Conservation (phyloP, 2,113 vertebrate species). For the Sterna hirundo region DNA sequence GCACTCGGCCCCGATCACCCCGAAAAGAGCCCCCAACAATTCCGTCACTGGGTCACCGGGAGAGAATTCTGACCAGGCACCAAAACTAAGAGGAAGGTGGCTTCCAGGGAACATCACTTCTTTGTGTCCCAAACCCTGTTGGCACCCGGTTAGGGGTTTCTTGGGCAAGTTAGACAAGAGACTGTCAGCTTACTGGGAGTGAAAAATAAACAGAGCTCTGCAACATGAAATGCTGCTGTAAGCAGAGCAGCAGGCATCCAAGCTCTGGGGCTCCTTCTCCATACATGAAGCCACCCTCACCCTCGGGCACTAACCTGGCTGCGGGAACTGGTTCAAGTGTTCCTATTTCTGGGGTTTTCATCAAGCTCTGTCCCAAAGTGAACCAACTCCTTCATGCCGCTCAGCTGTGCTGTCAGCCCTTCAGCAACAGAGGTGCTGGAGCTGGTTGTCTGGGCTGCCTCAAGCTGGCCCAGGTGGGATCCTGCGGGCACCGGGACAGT, state of each 20-base stretch:
- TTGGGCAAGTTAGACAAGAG: neutral
- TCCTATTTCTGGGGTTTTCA: neutral
- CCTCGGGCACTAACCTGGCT: accelerated
- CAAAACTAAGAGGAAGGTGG: accelerated
- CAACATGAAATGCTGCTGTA: accelerated
- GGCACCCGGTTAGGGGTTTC: too few relatives aligned
- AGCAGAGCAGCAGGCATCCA: neutral
- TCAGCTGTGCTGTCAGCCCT: neutral
- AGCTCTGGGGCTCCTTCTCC: neutral
- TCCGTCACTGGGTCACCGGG: accelerated
- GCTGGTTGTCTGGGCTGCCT: neutral
- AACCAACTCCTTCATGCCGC: accelerated
- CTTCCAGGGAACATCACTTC: neutral
- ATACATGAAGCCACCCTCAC: neutral
- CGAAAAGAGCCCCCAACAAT: accelerated
- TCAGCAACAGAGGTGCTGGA: neutral
- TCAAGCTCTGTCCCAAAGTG: neutral
- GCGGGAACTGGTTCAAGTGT: neutral
- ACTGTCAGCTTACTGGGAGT: neutral
- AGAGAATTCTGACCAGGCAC: too few relatives aligned
- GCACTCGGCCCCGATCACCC: neutral
- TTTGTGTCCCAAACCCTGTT: neutral
- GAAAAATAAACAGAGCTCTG: neutral
- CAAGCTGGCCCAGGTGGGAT: neutral
- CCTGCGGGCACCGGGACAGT: neutral